phyloP scores from a whole-genome alignment of 2,113 vertebrate species.

The Natator depressus region DNA sequence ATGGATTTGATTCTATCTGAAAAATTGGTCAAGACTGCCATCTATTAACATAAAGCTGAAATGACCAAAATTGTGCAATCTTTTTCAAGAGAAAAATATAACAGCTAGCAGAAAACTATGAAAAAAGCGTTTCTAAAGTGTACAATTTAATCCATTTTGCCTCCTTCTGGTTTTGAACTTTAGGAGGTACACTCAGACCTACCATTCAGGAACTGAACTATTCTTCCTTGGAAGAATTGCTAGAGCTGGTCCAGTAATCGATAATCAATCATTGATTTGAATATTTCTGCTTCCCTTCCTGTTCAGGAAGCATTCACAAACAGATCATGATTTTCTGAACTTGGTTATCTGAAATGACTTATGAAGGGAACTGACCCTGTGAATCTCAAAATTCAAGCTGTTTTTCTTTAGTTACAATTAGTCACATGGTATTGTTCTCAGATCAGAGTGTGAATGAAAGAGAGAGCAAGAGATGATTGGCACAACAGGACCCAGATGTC shows the following conservation, averaged over 20 bases:
- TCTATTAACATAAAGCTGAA: conserved; percentile 61
- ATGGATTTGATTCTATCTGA: conserved; percentile 7
- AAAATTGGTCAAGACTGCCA: conserved; percentile 80
- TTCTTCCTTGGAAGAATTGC: not conserved
- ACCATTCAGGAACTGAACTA: not conserved
- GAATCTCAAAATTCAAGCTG: not conserved
- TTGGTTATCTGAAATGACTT: not conserved
- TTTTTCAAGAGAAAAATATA: not conserved
- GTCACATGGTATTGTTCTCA: not conserved
- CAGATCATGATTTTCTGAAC: not conserved
- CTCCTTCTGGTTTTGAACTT: not conserved
- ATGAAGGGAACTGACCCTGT: not conserved
- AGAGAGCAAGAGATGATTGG: not conserved
- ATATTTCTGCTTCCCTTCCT: not conserved
- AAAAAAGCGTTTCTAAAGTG: not conserved
- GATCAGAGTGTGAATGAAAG: not conserved
- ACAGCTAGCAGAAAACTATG: fast-evolving
- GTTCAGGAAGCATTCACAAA: not conserved
- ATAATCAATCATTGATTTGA: not conserved
- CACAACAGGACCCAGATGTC: not conserved
- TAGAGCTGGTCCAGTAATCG: not conserved
- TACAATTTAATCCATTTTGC: not conserved
- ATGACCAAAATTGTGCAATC: not conserved
- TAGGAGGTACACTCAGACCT: not conserved
- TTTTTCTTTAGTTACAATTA: not conserved